These are phyloP conservation scores for Ridgeia piscesae DNA, from an alignment of 1,140 invertebrate genomes.

Conservation along the genomic window DNA sequence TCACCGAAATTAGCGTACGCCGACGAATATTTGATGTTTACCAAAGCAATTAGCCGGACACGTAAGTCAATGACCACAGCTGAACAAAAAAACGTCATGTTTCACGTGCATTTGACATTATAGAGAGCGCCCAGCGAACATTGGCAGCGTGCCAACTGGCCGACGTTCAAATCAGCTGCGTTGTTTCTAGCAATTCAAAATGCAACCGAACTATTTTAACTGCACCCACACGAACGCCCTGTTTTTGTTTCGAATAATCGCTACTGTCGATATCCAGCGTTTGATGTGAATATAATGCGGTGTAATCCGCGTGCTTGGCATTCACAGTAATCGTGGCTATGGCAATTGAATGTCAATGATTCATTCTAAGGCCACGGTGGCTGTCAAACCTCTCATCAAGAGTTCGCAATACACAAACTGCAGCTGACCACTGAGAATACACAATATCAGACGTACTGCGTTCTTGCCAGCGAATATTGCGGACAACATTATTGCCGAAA, in stretches of 20 bases:
- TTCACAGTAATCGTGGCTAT: not conserved
- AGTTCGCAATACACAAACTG: not conserved
- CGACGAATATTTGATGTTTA: not conserved
- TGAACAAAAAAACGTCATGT: not conserved
- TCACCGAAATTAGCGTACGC: not conserved
- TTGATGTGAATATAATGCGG: not conserved
- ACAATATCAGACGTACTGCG: not conserved
- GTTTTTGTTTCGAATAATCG: not conserved
- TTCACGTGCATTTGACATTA: not conserved
- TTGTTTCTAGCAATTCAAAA: not conserved
- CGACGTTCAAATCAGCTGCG: slow-evolving; percentile 3
- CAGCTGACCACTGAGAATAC: not conserved
- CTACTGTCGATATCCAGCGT: not conserved
- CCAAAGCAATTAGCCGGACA: not conserved
- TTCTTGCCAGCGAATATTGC: not conserved
- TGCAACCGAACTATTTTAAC: not conserved
- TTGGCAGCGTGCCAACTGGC: not conserved
- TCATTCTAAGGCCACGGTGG: not conserved
- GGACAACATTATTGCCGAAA: not conserved
- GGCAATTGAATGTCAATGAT: not conserved
- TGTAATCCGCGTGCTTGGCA: not conserved
- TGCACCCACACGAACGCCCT: not conserved
- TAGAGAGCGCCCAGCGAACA: not conserved
- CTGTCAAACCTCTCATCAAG: not conserved
- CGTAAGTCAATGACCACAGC: not conserved